These are phyloP conservation scores for Oreochromis mossambicus DNA, from an alignment of 2,797 vertebrate genomes.

Conservation along the genomic window DNA sequence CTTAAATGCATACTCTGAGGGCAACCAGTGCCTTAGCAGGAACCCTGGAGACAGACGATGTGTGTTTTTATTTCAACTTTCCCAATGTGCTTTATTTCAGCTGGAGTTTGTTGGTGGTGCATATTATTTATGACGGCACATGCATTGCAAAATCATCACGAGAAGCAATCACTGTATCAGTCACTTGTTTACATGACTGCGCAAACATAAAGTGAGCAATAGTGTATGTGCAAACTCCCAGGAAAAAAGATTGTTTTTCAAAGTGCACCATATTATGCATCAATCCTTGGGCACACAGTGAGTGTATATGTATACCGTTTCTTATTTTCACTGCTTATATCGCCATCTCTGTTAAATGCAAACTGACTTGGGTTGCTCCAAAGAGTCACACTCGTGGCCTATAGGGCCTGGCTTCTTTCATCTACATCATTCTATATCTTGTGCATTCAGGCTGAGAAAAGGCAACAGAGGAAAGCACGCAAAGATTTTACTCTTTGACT, in stretches of 20 bases:
- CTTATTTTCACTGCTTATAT: neutral
- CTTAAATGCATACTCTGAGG: neutral
- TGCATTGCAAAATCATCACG: neutral
- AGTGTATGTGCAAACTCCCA: neutral
- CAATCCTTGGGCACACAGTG: neutral
- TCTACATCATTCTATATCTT: neutral
- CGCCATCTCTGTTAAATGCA: neutral
- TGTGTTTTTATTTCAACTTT: neutral
- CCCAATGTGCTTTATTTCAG: neutral
- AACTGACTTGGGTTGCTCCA: neutral
- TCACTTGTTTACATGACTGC: neutral
- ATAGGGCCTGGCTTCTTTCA: neutral
- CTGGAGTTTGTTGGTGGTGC: neutral
- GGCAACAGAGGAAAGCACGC: neutral
- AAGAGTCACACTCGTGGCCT: neutral
- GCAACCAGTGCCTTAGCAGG: neutral
- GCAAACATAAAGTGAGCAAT: neutral
- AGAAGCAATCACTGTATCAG: neutral
- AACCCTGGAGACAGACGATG: neutral
- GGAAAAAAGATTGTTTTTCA: neutral
- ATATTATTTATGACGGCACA: neutral
- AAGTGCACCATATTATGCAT: constrained; percentile 19
- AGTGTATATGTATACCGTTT: neutral
- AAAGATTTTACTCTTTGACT: neutral
- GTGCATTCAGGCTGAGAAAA: neutral